Base-by-base conservation (phyloP, 1,140 invertebrate species). In the Papilio machaon region DNA sequence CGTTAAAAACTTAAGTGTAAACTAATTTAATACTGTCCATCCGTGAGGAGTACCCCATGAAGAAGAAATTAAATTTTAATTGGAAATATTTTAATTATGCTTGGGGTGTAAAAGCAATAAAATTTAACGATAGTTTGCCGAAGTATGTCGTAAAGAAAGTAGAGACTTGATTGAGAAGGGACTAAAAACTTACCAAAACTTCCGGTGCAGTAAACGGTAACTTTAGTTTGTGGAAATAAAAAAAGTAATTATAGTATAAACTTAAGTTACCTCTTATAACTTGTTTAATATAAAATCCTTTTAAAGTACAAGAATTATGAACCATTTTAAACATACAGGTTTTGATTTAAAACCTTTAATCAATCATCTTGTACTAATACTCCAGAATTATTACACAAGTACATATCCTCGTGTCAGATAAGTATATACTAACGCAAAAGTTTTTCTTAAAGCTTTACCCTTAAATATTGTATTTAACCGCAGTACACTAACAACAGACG, bases 91-190 rank as follows among this genome's bases (percentile, higher is more conserved):
- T 58, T 38, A 64, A 58, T 67, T 79, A 64, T 64, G 64, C 35
- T 38, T 47, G n/a, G 15, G 58, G 76, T 79, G 76, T 64, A 79
- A 79, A 79, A 77, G 58, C 75, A 77, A 77, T 77, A 77, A 77
- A 79, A 79, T 79, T 79, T 79, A 47, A 79, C 77, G 77, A 79
- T 60, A 79, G 77, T 64, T 79, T 79, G 35, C 60, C 76, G 58
- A 79, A 79, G 77, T 79, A 79, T 67, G 77, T 58, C 38, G 52
- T 79, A 79, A 79, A 79, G 58, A n/a, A 58, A 30, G 58, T 67
- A 49, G 60, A 79, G 30, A 58, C 17, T 64, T 79, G 60, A 79
- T 79, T 79, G 75, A 79, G 35, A 67, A 79, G 75, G 60, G 67
- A 46, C 38, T 67, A 67, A 79, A 46, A 79, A 79, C 77, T 79